These are phyloP conservation scores for Pseudomyrmex gracilis DNA, from an alignment of 1,140 invertebrate species.

Conservation along the genomic window DNA sequence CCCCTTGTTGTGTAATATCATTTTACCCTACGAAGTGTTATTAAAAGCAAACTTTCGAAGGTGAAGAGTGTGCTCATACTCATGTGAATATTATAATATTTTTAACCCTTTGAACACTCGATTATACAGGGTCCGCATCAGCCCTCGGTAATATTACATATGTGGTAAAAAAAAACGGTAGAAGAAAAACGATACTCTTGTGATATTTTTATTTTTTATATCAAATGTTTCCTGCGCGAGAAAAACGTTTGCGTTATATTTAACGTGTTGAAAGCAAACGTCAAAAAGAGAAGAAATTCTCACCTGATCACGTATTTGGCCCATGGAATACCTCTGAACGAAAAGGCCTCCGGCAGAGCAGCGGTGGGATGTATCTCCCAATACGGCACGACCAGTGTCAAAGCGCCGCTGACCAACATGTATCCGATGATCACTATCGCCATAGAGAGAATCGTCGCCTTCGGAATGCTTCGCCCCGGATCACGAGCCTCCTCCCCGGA, in stretches of 20 bases:
- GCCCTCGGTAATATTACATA: not conserved
- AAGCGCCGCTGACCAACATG: constrained; percentile 91
- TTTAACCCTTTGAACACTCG: not conserved
- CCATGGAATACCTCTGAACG: constrained; percentile 90
- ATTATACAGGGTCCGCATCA: not conserved
- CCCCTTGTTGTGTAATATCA: not conserved
- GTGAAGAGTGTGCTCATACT: not conserved
- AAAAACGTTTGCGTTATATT: not conserved
- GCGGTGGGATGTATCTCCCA: constrained; percentile 90
- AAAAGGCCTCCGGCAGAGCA: constrained; percentile 94
- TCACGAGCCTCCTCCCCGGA: constrained; percentile 94
- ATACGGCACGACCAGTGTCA: constrained; percentile 95
- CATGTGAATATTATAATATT: not conserved
- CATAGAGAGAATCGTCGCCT: constrained; percentile 93
- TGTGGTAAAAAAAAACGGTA: not conserved
- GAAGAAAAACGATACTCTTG: not conserved
- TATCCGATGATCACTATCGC: constrained; percentile 92
- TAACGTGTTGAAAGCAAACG: not conserved
- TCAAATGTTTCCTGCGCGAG: not conserved
- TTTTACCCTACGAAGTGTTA: not conserved
- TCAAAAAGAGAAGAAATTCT: not conserved
- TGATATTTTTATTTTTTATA: not conserved
- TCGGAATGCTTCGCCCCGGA: constrained; percentile 91
- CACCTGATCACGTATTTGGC: constrained; percentile 92
- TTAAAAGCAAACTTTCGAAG: not conserved